Conservation (phyloP, 2,797 vertebrate genomes). For the Dipus sagitta region DNA sequence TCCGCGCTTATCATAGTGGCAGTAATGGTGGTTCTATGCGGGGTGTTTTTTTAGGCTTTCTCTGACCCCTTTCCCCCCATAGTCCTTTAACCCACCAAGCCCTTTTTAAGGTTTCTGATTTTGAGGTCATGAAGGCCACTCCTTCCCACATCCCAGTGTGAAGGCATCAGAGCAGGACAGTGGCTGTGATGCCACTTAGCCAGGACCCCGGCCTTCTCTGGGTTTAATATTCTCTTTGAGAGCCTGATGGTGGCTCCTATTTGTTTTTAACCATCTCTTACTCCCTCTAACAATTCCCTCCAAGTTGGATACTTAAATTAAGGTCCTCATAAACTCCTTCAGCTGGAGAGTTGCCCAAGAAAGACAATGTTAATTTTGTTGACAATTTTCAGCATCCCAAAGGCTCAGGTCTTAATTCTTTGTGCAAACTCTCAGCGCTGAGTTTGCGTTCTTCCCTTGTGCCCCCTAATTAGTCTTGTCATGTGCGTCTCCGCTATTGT, state of each 20-base stretch:
- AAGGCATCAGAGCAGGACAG: neutral
- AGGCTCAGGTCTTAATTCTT: constrained; percentile 87
- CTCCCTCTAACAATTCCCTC: constrained; percentile 27
- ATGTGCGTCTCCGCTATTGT: constrained; percentile 84
- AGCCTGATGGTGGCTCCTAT: neutral
- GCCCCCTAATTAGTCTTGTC: constrained; percentile 90
- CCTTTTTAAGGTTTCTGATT: neutral
- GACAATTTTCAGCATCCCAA: constrained; percentile 84
- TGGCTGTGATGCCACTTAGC: fast-evolving
- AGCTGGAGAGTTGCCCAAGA: constrained; percentile 74
- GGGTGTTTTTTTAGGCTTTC: neutral
- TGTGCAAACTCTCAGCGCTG: constrained; percentile 85
- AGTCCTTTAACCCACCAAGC: neutral
- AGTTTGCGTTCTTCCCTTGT: constrained; percentile 83
- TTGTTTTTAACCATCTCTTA: constrained; percentile 5
- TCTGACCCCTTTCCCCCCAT: neutral
- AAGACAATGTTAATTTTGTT: constrained; percentile 81
- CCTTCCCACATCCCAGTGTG: neutral
- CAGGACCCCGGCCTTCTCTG: neutral
- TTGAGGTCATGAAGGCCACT: neutral
- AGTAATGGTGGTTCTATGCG: neutral
- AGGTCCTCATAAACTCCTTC: constrained; percentile 83
- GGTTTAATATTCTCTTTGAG: neutral
- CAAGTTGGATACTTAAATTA: constrained; percentile 80
- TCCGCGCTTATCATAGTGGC: too few relatives aligned